Evolutionary conservation across 2,797 vertebrate genomes (phyloP), one percentile per base, ranked within the genome.

Genomic region (Anguilla marmorata): DNA sequence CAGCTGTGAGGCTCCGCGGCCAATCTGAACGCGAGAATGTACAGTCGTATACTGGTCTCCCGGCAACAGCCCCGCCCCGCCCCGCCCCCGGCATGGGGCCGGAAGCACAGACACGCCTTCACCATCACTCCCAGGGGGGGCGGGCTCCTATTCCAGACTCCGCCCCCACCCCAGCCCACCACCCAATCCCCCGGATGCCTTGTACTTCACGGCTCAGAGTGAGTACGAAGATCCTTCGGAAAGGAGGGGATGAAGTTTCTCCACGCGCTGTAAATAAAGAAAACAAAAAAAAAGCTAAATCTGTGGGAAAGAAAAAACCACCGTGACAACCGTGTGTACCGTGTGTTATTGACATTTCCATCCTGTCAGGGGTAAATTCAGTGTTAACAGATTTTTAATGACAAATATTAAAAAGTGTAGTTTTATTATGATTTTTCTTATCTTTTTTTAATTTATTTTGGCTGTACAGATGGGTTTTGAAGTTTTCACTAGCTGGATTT

Each of bases 1-100:
- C 97, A 98, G 90, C 96, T 98, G 93, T 99, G 96, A 98, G 85
- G 85, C 37, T n/a, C 7, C 50, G 21, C 58, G 0, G 21, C 56
- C 37, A 21, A 2, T 52, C 80, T 4, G 85, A 89, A 50, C 69
- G 86, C 86, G 89, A 50, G n/a, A 86, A 66, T 0, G 88, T 89
- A 90, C 92, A 90, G 87, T 87, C 86, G 88, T 89, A 90, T 91
- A 90, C 86, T 86, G 87, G 88, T 89, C 89, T 87, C 90, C 82
- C 86, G 79, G 80, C 66, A 63, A 63, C 86, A 8, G 58, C 87
- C 8, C 76, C 54, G 60, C 60, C 76, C 87, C 8, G 14, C 56
- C 74, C 88, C 14, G 54, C 87, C 8, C 33, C 54, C 89, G 58
- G 14, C 30, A 19, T 3, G 45, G 5, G 58, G 86, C 63, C 74